Conservation (phyloP, 2,888 invertebrate genomes). For the Eremobia ochroleuca region DNA sequence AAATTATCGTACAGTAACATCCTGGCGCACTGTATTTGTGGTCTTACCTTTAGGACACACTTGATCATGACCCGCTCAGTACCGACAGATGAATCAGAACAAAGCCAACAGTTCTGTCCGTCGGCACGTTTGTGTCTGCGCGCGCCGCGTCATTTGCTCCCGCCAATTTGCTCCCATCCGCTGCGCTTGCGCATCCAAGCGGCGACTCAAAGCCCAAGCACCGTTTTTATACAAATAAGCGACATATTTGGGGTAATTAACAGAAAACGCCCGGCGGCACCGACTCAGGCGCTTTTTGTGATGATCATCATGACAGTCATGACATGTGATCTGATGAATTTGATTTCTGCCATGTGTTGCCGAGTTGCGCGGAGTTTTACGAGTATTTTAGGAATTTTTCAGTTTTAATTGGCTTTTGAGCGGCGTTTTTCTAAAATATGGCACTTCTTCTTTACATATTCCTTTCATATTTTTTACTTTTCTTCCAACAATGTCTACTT, state of each 20-base stretch:
- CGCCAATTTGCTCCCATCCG: slow-evolving; percentile 80
- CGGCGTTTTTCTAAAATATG: slow-evolving; percentile 17
- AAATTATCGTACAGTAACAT: background rate
- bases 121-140: slow-evolving; percentile 77
- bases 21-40: background rate
- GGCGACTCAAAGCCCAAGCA: slow-evolving; percentile 60
- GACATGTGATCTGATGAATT: slow-evolving; percentile 57
- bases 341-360: slow-evolving; percentile 71
- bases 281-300: slow-evolving; percentile 74
- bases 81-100: slow-evolving; percentile 57
- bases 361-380: slow-evolving; percentile 67
- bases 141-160: slow-evolving; percentile 79
- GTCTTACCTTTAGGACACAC: background rate
- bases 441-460: background rate
- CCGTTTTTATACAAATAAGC: slow-evolving; percentile 70
- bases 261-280: slow-evolving; percentile 80
- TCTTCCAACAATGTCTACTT: background rate
- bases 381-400: slow-evolving; percentile 65
- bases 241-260: slow-evolving; percentile 89
- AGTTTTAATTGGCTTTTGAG: slow-evolving; percentile 62
- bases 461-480: slow-evolving; percentile 1
- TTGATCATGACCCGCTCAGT: slow-evolving; percentile 40
- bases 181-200: slow-evolving; percentile 68
- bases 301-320: slow-evolving; percentile 41
- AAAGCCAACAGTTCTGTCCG: slow-evolving; percentile 61